Conservation (phyloP, 2,888 invertebrate genomes). For the Uloborus plumipes region DNA sequence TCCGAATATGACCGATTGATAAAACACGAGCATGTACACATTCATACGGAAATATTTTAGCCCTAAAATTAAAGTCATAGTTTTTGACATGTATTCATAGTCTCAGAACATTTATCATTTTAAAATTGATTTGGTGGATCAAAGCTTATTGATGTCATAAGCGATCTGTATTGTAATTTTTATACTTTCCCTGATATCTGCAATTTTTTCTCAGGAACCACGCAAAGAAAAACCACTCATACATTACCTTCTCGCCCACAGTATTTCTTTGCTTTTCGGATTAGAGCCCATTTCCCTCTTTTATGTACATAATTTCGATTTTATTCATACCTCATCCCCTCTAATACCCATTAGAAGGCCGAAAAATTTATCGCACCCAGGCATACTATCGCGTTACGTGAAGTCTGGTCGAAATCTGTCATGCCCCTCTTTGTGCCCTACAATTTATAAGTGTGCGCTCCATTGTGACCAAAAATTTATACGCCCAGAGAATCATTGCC, state of each 20-base stretch:
- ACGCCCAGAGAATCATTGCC: constrained; percentile 36
- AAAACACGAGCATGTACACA: too few relatives aligned
- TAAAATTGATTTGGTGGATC: too few relatives aligned
- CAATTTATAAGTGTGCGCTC: constrained; percentile 50
- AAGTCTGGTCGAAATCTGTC: constrained; percentile 46
- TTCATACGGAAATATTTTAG: too few relatives aligned
- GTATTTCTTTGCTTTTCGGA: constrained; percentile 58
- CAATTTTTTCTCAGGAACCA: constrained; percentile 29
- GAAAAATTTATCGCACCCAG: constrained; percentile 47
- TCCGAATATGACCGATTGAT: too few relatives aligned
- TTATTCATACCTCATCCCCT: constrained; percentile 45
- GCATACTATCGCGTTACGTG: constrained; percentile 53
- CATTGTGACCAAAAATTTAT: constrained; percentile 54
- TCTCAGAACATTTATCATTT: too few relatives aligned
- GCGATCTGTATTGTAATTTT: not conserved
- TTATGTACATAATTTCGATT: constrained; percentile 62
- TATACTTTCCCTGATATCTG: constrained; percentile 7
- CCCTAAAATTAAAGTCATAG: too few relatives aligned
- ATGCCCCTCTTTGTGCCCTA: constrained; percentile 29
- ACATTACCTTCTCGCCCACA: constrained; percentile 29
- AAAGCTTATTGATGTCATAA: too few relatives aligned
- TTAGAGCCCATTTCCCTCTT: constrained; percentile 49
- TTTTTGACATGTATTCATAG: too few relatives aligned
- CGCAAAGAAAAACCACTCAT: constrained; percentile 3
- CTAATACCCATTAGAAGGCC: constrained; percentile 6